phyloP scores from a whole-genome alignment of 2,888 invertebrate species.

The Agrotis ipsilon region DNA sequence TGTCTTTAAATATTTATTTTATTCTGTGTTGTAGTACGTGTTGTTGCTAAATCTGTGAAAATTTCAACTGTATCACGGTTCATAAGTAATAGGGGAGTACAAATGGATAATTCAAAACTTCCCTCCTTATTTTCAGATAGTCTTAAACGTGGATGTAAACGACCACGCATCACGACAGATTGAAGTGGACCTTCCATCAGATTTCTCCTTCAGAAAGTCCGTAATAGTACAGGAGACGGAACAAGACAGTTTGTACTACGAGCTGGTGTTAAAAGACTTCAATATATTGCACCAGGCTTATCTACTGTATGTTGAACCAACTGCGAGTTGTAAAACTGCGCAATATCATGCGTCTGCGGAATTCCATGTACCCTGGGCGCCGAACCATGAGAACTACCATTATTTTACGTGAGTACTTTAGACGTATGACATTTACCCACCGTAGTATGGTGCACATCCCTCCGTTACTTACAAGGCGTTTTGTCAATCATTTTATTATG shows the following conservation, averaged over 20 bases:
- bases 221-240: slow-evolving; percentile 90
- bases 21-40: too few relatives aligned
- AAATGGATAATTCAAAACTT: slow-evolving; percentile 2
- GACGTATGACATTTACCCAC: neutral
- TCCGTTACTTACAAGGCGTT: too few relatives aligned
- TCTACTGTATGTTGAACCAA: slow-evolving; percentile 91
- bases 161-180: slow-evolving; percentile 84
- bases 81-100: too few relatives aligned
- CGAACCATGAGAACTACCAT: slow-evolving; percentile 91
- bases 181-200: slow-evolving; percentile 81
- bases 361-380: slow-evolving; percentile 93
- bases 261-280: slow-evolving; percentile 91
- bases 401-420: slow-evolving; percentile 90
- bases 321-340: slow-evolving; percentile 79
- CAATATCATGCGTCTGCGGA: slow-evolving; percentile 92
- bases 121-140: slow-evolving; percentile 86
- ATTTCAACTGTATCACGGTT: too few relatives aligned
- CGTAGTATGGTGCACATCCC: too few relatives aligned
- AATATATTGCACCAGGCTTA: slow-evolving; percentile 92
- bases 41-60: too few relatives aligned
- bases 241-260: slow-evolving; percentile 91
- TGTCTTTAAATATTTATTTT: too few relatives aligned
- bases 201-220: slow-evolving; percentile 75
- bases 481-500: too few relatives aligned
- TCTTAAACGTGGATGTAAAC: slow-evolving; percentile 92